Percentiles rank a stretch among this genome's conserved stretches.
phyloP scores from a whole-genome alignment of 2,113 vertebrate species.

The Crocuta crocuta region DNA sequence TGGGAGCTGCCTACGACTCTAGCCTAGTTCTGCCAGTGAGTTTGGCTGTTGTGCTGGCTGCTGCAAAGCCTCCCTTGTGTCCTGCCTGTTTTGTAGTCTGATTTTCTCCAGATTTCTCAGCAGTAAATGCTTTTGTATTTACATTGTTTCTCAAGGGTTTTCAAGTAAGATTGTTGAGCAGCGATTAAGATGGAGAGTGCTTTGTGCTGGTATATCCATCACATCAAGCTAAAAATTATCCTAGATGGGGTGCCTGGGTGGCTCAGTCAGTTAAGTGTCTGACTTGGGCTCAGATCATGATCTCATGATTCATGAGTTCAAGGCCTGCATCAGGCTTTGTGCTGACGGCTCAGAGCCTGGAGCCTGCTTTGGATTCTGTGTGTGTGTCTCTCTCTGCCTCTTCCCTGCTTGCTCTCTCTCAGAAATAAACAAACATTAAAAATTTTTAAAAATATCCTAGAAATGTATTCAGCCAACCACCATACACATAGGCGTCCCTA shows the following conservation, averaged over 20 bases:
- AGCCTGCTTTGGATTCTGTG: no score
- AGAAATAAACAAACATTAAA: no score
- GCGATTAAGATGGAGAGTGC: neutral
- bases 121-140: neutral
- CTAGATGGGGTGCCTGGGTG: neutral
- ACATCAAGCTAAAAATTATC: neutral
- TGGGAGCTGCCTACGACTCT: neutral
- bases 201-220: neutral
- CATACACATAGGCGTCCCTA: neutral
- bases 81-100: neutral
- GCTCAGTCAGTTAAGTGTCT: no score
- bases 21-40: neutral
- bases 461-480: neutral
- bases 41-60: neutral
- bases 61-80: neutral
- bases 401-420: no score
- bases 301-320: no score
- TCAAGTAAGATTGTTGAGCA: neutral
- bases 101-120: neutral
- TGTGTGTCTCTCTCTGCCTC: no score
- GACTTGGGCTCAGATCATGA: no score
- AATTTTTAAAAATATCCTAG: neutral
- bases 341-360: no score
- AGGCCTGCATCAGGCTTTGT: no score
- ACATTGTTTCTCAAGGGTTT: neutral